phyloP scores from a whole-genome alignment of 1,140 invertebrate species.

The Solenopsis invicta region DNA sequence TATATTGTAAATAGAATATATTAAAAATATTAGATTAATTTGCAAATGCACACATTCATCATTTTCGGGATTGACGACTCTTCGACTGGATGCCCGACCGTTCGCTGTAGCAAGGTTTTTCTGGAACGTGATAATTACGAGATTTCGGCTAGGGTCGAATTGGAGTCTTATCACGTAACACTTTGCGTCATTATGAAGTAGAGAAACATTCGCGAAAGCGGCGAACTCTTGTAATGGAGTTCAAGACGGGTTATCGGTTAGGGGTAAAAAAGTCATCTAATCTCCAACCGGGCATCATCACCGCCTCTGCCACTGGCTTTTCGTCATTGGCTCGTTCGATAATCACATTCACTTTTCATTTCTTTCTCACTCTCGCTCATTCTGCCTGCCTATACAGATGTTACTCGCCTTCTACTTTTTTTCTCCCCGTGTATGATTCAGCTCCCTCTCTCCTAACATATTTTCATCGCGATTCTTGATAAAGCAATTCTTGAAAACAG shows the following conservation, averaged over 20 bases:
- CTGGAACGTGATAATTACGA: neutral
- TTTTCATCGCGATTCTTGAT: slow-evolving; percentile 56
- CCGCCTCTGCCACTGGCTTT: slow-evolving; percentile 58
- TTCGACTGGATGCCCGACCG: neutral
- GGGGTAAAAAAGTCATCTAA: slow-evolving; percentile 76
- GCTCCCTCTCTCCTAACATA: slow-evolving; percentile 53
- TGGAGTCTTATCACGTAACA: neutral
- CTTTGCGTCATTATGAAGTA: neutral
- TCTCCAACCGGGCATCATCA: slow-evolving; percentile 63
- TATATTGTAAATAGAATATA: neutral
- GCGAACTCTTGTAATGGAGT: slow-evolving; percentile 31
- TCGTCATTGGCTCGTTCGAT: slow-evolving; percentile 72
- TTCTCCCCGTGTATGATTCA: neutral
- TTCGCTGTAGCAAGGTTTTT: neutral
- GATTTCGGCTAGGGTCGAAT: slow-evolving; percentile 1
- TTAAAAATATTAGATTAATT: neutral
- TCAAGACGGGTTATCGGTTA: slow-evolving; percentile 77
- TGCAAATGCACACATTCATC: neutral
- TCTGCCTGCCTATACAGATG: slow-evolving; percentile 1
- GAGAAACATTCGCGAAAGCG: slow-evolving; percentile 41
- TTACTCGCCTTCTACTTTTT: slow-evolving; percentile 54
- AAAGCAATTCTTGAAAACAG: slow-evolving; percentile 61
- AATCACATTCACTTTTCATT: slow-evolving; percentile 57
- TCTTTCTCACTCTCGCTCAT: slow-evolving; percentile 49
- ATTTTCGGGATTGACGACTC: neutral